Base-by-base conservation (phyloP, 2,888 invertebrate species). In the Ichneumoninae sp. region DNA sequence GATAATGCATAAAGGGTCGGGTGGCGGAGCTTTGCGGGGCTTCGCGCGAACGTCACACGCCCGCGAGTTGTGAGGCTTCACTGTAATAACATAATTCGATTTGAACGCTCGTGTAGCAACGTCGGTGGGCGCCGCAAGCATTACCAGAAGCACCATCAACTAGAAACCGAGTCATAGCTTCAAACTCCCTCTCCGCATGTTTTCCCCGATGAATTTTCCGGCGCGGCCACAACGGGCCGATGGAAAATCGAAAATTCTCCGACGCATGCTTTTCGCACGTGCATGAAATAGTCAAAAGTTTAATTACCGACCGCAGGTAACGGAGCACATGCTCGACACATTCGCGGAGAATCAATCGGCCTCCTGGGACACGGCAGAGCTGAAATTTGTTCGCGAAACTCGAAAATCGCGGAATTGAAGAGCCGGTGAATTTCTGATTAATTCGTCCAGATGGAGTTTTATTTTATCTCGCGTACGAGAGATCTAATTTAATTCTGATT, bases 1-100 rank as follows among this genome's bases (percentile, higher is more conserved):
- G 16, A 33, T 52, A 33, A 66, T 22, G 26, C 16, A 40, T 30
- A 19, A 36, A 60, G 71, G 60, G 65, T 65, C 30, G 63, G 65
- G 65, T 44, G 26, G 47, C 44, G 16, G 86, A 89, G 89, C 90
- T 16, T 91, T 91, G 89, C 86, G 79, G 80, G 90, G 88, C 87
- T 90, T 90, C 91, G 52, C 79, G 52, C 85, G 87, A 89, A 88
- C 89, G 87, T 91, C 88, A 52, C 74, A 30, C 79, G 65, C 89
- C 83, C 89, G 88, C 88, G 36, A 54, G 60, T 74, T 71, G 77
- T 92, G 91, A 81, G 93, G 93, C 93, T 93, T 93, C 93, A 92
- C 93, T 60, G 47, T 92, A 92, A 92, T 91, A 89, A 90, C 89
- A 91, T 93, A 92, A 93, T 93, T 93, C 89, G 91, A 93, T 93